Percentiles rank a stretch among this genome's conserved stretches.
Conservation (phyloP, 37 sponge, comb jelly and placozoan species). For the Mnemiopsis leidyi region DNA sequence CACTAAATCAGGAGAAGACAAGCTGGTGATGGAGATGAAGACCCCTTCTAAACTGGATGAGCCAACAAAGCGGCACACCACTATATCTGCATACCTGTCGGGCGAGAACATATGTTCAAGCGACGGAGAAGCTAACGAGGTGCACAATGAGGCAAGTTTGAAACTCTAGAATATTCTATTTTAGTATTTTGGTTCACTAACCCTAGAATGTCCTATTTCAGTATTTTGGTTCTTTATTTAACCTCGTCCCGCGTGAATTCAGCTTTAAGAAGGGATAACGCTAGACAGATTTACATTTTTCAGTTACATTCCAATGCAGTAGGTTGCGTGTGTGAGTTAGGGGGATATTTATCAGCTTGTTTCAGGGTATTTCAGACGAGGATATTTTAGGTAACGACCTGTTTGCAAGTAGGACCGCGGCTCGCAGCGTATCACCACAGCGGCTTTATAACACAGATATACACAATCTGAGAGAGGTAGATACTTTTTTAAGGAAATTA, state of each 20-base stretch:
- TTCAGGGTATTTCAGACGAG: background rate
- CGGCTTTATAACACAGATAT: background rate
- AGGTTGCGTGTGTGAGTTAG: too few species aligned
- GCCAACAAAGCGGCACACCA: background rate
- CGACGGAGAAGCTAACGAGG: constrained; percentile 33
- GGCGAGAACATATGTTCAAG: background rate
- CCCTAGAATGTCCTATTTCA: background rate
- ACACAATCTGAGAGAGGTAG: background rate
- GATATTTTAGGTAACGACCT: background rate
- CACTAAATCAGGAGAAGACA: background rate
- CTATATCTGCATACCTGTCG: background rate
- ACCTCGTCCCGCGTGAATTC: too few species aligned
- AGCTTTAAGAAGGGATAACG: too few species aligned
- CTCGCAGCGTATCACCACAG: background rate
- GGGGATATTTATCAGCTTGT: background rate
- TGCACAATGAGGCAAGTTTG: background rate
- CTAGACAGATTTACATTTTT: too few species aligned
- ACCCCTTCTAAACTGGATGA: background rate
- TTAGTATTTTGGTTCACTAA: background rate
- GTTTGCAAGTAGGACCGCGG: background rate
- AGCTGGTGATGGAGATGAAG: constrained; percentile 44
- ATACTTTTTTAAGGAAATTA: too few species aligned
- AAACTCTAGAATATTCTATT: background rate
- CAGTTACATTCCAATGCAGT: too few species aligned
- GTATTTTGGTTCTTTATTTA: too few species aligned